Base-by-base conservation (phyloP, 1,140 invertebrate species). In the Drosophila seguyi region DNA sequence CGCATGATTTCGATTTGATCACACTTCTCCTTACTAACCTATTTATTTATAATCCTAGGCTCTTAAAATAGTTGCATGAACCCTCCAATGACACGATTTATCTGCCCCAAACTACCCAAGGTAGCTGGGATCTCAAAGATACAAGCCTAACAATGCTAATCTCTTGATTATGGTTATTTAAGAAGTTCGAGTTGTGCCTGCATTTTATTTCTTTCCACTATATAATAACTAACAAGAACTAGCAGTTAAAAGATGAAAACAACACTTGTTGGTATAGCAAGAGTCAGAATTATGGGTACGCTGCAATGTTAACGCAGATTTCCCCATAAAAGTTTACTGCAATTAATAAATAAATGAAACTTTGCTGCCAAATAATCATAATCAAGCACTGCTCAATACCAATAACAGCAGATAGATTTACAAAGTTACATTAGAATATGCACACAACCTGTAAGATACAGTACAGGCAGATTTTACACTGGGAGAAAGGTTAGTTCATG, bases 401-500 rank as follows among this genome's bases (percentile, higher is more conserved):
- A 53, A n/a, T 6, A 20, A 14, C 16, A 18, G 27, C 29, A 34
- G 29, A 22, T 22, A 31, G 4, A 48, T 16, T 27, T 2, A 48
- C 6, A 3, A 14, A 31, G n/a, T 18, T 18, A 27, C 45, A 3
- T 20, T 20, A 31, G 27, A 18, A 29, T 6, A 8, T 52, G 27
- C 48, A 31, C 27, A 50, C n/a, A 6, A 18, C 48, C n/a, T 18
- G 27, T 13, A 18, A 8, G 18, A 36, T 13, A 31, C 14, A 8
- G 29, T 34, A 16, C 7, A 57, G n/a, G 11, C 25, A 38, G 16
- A 14, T 31, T 59, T 59, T 38, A 55, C 52, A 38, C n/a, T 22
- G 57, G 67, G 44, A 55, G 47, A 58, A n/a, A 53, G 34, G 42
- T 36, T 65, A 48, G 38, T 59, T 71, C 42, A 66, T 41, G 36